These are phyloP conservation scores for Achlya flavicornis DNA, from an alignment of 2,888 invertebrate species.

Conservation along the genomic window DNA sequence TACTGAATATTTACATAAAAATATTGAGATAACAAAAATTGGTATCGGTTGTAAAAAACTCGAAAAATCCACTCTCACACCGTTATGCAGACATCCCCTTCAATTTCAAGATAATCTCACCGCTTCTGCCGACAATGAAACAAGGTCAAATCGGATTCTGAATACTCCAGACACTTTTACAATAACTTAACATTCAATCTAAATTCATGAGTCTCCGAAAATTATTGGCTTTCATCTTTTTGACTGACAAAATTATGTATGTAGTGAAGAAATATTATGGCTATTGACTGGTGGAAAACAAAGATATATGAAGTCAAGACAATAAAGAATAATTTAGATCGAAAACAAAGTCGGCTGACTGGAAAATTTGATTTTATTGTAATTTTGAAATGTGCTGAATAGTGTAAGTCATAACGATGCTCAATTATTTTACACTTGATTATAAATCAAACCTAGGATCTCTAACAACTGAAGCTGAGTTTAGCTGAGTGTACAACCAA, in stretches of 20 bases:
- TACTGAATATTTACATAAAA: neutral
- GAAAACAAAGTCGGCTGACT: neutral
- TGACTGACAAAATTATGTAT: neutral
- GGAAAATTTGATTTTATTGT: neutral
- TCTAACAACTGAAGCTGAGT: too few species aligned
- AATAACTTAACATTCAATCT: conserved; percentile 7
- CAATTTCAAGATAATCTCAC: neutral
- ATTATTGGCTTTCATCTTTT: neutral
- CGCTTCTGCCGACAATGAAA: conserved; percentile 4
- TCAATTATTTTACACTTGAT: too few species aligned
- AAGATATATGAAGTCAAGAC: too few species aligned
- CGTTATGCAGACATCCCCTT: neutral
- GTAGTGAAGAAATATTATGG: neutral
- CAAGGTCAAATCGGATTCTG: conserved; percentile 4
- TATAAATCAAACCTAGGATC: too few species aligned
- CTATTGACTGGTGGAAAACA: too few species aligned
- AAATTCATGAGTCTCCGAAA: conserved; percentile 2
- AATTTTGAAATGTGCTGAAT: too few species aligned
- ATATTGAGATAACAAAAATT: neutral
- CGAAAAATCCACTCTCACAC: neutral
- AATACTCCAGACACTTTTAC: neutral
- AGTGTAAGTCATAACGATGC: too few species aligned
- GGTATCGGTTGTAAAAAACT: neutral
- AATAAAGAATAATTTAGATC: too few species aligned
- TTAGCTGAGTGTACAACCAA: too few species aligned